phyloP scores from a whole-genome alignment of 2,888 invertebrate genomes.

The Acronicta leporina region DNA sequence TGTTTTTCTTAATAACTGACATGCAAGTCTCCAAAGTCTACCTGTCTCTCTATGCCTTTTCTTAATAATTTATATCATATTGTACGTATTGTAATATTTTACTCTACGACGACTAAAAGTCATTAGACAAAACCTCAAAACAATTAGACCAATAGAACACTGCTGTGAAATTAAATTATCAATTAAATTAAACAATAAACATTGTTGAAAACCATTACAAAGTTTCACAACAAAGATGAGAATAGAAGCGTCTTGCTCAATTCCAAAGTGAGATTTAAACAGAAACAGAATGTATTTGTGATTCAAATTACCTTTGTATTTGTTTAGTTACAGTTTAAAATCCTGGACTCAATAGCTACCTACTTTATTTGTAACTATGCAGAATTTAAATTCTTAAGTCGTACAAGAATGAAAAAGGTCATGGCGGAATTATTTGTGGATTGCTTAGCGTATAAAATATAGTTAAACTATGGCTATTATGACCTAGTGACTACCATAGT shows the following conservation, averaged over 20 bases:
- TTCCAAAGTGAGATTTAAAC: slow-evolving; percentile 35
- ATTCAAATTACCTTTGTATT: slow-evolving; percentile 51
- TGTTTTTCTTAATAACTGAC: no score
- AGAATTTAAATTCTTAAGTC: slow-evolving; percentile 39
- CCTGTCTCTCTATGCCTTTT: no score
- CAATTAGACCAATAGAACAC: neutral
- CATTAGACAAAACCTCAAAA: no score
- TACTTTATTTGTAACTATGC: slow-evolving; percentile 29
- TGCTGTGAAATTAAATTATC: slow-evolving; percentile 8
- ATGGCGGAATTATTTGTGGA: slow-evolving; percentile 15
- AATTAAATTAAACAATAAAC: slow-evolving; percentile 23
- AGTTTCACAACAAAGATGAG: slow-evolving; percentile 32
- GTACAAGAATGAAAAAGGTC: slow-evolving; percentile 29
- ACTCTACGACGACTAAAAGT: no score
- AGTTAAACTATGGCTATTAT: slow-evolving; percentile 2
- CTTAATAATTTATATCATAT: no score
- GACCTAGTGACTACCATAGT: neutral
- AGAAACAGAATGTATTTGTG: slow-evolving; percentile 43
- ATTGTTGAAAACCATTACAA: slow-evolving; percentile 35
- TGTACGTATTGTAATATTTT: no score
- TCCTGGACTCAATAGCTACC: slow-evolving; percentile 21
- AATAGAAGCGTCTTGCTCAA: slow-evolving; percentile 27
- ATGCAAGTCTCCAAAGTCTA: no score
- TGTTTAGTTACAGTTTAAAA: slow-evolving; percentile 39
- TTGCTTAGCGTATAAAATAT: slow-evolving; percentile 14